These are phyloP conservation scores for Chrysomela aeneicollis DNA, from an alignment of 2,888 invertebrate genomes.

Conservation along the genomic window DNA sequence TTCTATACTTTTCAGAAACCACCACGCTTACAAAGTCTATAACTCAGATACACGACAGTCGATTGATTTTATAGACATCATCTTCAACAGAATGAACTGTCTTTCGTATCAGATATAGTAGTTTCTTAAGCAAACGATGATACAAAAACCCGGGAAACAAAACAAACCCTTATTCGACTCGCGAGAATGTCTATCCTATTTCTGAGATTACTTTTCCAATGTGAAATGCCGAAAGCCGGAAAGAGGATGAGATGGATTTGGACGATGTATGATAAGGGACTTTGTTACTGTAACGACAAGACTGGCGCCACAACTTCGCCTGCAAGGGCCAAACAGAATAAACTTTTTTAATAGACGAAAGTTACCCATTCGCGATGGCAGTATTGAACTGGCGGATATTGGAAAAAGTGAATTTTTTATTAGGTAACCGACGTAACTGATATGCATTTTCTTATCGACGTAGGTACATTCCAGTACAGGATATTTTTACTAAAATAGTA, in stretches of 20 bases:
- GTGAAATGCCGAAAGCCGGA: background rate
- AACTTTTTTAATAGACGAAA: slow-evolving; percentile 5
- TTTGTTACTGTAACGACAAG: slow-evolving; percentile 25
- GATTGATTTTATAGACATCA: background rate
- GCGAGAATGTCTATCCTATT: slow-evolving; percentile 1
- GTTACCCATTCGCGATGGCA: background rate
- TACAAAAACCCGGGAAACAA: background rate
- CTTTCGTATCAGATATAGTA: background rate
- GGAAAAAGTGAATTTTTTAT: background rate
- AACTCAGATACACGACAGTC: too few species aligned
- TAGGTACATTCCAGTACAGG: too few species aligned
- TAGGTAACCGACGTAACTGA: background rate
- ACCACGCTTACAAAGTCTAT: too few species aligned
- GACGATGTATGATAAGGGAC: slow-evolving; percentile 35
- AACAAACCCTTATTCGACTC: background rate
- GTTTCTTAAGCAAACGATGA: background rate
- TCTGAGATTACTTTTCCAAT: background rate
- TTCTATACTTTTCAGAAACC: too few species aligned
- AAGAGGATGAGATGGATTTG: slow-evolving; percentile 23
- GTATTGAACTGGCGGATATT: background rate
- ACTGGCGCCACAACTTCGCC: background rate
- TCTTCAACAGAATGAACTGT: background rate
- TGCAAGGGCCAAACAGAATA: background rate
- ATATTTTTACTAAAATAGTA: too few species aligned
- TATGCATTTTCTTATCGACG: background rate